These are phyloP conservation scores for Zeus faber DNA, from an alignment of 2,113 vertebrate genomes.

Conservation along the genomic window DNA sequence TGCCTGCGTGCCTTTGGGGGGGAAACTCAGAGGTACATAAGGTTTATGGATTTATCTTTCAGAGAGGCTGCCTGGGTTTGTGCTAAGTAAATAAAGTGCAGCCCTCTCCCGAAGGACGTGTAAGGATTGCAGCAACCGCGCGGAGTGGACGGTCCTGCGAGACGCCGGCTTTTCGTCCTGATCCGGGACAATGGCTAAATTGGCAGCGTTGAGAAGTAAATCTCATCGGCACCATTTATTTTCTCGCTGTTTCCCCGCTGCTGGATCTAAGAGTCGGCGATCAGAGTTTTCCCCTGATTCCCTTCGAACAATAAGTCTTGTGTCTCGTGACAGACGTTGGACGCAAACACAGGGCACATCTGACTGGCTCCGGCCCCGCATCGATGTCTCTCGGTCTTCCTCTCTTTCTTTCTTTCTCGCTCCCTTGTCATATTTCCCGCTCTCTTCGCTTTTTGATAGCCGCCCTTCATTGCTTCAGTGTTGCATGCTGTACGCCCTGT, in stretches of 20 bases:
- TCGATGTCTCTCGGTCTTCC: neutral
- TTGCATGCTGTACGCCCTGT: no score
- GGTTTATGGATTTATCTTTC: slow-evolving; percentile 40
- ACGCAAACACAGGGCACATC: slow-evolving; percentile 27
- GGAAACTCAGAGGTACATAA: slow-evolving; percentile 28
- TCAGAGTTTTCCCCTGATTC: slow-evolving; percentile 20
- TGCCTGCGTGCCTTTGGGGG: slow-evolving; percentile 15
- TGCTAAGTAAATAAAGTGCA: slow-evolving; percentile 59
- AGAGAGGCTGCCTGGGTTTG: slow-evolving; percentile 31
- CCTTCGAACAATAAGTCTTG: slow-evolving; percentile 22
- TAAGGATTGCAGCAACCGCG: slow-evolving; percentile 46
- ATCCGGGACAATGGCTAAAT: slow-evolving; percentile 51
- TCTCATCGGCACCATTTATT: slow-evolving; percentile 36
- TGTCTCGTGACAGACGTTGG: slow-evolving; percentile 30
- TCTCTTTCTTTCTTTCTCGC: neutral
- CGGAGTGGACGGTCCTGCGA: slow-evolving; percentile 35
- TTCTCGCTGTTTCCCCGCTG: slow-evolving; percentile 36
- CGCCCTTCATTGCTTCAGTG: no score
- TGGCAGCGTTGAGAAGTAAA: slow-evolving; percentile 41
- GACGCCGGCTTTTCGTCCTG: slow-evolving; percentile 38
- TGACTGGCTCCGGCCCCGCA: slow-evolving; percentile 8
- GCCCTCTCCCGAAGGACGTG: slow-evolving; percentile 40
- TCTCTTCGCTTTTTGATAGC: no score
- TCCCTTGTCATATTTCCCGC: neutral
- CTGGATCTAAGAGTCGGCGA: no score